Evolutionary conservation across 2,888 invertebrate species (phyloP).

Genomic region (Orthosia cruda): DNA sequence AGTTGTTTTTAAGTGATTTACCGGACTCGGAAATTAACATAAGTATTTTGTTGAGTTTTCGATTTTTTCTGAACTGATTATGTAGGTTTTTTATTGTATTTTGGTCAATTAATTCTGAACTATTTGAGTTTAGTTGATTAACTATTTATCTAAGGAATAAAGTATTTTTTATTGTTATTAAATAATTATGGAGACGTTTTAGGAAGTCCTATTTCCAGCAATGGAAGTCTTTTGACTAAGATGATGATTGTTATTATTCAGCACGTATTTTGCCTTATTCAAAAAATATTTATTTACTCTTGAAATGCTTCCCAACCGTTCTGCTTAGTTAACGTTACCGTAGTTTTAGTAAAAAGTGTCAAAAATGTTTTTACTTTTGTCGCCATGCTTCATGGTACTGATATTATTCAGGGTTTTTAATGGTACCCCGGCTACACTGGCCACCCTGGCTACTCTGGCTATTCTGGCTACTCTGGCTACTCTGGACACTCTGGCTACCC

Average conservation of each 20-base stretch:
- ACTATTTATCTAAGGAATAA: too few species aligned
- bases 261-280: not conserved
- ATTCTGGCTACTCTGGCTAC: too few species aligned
- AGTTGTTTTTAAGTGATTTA: conserved; percentile 40
- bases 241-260: not conserved
- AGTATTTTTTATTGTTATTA: too few species aligned
- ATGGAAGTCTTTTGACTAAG: not conserved
- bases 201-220: too few species aligned
- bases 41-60: conserved; percentile 16
- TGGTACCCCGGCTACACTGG: too few species aligned
- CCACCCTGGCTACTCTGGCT: too few species aligned
- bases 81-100: too few species aligned
- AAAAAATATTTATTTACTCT: not conserved
- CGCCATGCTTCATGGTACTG: not conserved
- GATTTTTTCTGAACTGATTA: too few species aligned
- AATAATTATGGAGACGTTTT: too few species aligned
- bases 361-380: not conserved
- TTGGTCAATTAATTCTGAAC: too few species aligned
- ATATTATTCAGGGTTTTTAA: not conserved
- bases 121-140: too few species aligned
- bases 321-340: not conserved
- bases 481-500: too few species aligned
- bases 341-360: not conserved
- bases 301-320: not conserved
- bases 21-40: conserved; percentile 48